phyloP scores from a whole-genome alignment of 2,113 vertebrate species.

The Trogon surrucura region DNA sequence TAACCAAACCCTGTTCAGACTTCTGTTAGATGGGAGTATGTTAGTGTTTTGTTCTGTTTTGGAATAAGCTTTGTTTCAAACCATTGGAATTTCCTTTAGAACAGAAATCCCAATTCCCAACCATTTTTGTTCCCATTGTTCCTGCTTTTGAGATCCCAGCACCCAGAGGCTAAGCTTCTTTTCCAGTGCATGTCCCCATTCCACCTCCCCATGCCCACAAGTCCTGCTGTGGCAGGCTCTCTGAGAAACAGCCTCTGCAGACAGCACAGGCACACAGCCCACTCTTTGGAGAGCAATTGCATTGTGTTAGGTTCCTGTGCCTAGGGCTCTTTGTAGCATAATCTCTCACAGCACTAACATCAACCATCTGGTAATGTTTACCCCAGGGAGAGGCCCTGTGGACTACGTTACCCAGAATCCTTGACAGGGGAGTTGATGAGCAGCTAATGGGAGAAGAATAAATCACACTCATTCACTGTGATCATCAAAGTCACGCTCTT shows the following conservation, averaged over 20 bases:
- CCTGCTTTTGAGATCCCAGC: neutral
- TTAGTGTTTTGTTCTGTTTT: slow-evolving; percentile 29
- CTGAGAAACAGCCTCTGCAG: neutral
- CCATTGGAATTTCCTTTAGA: slow-evolving; percentile 41
- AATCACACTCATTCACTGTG: neutral
- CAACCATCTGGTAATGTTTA: neutral
- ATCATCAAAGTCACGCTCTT: neutral
- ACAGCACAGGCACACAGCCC: neutral
- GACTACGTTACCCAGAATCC: slow-evolving; percentile 24
- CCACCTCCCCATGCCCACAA: neutral
- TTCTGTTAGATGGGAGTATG: neutral
- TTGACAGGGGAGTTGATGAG: rapidly evolving
- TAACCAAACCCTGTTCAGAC: neutral
- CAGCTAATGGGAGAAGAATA: neutral
- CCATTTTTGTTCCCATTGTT: slow-evolving; percentile 40
- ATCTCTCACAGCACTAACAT: neutral
- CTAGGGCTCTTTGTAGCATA: neutral
- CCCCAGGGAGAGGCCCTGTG: neutral
- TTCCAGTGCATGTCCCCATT: neutral
- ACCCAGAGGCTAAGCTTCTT: slow-evolving; percentile 28
- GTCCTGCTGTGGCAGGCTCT: neutral
- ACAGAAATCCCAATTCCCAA: slow-evolving; percentile 20
- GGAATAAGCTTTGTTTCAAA: slow-evolving; percentile 25
- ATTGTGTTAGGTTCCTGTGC: slow-evolving; percentile 5
- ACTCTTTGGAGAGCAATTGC: neutral